Evolutionary conservation across 1,140 invertebrate species (phyloP), one percentile per base, ranked within the genome.

Genomic region (Trachymyrmex cornetzi): DNA sequence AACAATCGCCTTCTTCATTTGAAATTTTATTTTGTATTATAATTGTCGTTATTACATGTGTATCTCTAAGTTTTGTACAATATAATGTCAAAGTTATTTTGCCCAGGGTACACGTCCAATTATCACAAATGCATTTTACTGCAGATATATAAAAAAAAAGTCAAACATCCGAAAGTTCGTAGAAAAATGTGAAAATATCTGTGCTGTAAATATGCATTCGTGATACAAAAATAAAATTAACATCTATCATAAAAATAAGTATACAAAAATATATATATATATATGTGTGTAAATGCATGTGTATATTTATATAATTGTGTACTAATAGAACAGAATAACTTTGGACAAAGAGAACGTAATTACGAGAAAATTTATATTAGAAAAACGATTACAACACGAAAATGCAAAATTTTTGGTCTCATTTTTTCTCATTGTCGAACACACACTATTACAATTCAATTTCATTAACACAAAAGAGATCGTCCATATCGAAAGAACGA

Each of bases 21-120:
- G 14, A 61, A 61, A 27, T 77, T 77, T 64, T 77, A 77, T 77
- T 77, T 63, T 16, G 22, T 16, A 44, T 75, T 77, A 64, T 64
- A 77, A 77, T 77, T 64, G 19, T 64, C 16, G 30, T 14, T 59
- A 24, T 77, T 77, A 77, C 34, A 77, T 44, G 24, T 77, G 38
- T 69, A 48, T 74, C 27, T 77, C 14, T 75, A 24, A 1, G 2
- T 64, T 77, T 77, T 77, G 75, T 77, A 77, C 75, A 77, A 14
- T 34, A 64, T 44, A 34, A 63, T 9, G 57, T 61, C 34, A 77
- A 77, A 77, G 24, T 77, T 77, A 77, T 63, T 63, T 77, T 77
- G 59, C 38, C 57, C 75, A 64, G 16, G 22, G 34, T 63, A 77
- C 22, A 77, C 24, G 50, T n/a, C 3, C 0, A 14, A 77, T 63